Evolutionary conservation across 1,140 invertebrate species (phyloP), one percentile per base, ranked within the genome.

Genomic region (Brachionus asplanchnoidis): DNA sequence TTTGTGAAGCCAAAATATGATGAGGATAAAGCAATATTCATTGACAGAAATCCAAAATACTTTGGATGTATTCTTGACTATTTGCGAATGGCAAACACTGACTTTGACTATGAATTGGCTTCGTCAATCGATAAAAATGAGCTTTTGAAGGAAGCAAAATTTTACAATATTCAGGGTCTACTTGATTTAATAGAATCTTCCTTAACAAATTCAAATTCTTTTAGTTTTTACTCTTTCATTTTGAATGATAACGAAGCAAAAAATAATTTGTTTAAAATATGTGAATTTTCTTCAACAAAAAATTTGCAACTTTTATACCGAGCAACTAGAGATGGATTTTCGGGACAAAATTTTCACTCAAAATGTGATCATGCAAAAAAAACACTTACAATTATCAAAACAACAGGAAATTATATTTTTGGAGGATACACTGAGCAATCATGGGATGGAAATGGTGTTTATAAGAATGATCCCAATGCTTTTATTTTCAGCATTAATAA

Each of bases 331-430:
- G 84, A 86, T 85, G 85, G 85, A 3, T 85, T 75, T 80, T 20
- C 32, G 14, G 73, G 79, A 23, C 46, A 53, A 6, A 78, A 40
- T 14, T 86, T 86, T 73, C 86, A 86, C 40, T 65, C 56, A 14
- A 73, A 80, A 20, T 86, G 85, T 84, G 75, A 86, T 53, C 79
- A 85, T 60, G 44, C 84, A 11, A 78, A 85, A 5, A 84, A 85
- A 11, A 86, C 86, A 23, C 80, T 86, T 9, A 86, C 85, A 46
- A 85, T 86, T 9, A 36, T 85, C 17, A 85, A 85, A 56, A 85
- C 86, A 44, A 80, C 56, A 9, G 11, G 32, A 53, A 42, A 42
- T 40, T 73, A 40, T 42, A 73, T 73, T 73, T 73, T 73, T 44
- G 68, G 68, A 20, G 68, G 68, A 40, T 73, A 40, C 17, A 73